Evolutionary conservation across 2,888 invertebrate genomes (phyloP).

Genomic region (Tridacna crocea): DNA sequence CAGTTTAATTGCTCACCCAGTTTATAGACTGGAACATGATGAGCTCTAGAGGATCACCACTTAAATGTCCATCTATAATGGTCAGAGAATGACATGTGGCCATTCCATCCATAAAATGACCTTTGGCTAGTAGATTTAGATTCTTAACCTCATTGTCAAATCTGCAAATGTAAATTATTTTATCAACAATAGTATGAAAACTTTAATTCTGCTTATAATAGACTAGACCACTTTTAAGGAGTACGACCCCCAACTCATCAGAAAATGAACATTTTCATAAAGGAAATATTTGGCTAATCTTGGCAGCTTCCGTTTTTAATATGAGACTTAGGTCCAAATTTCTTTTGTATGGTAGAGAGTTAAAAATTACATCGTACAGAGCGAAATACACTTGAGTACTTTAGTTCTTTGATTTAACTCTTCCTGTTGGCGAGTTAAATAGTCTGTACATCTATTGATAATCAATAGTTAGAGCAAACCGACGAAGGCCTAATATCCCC

Average conservation of each 20-base stretch:
- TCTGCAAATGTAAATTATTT: constrained; percentile 47
- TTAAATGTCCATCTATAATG: constrained; percentile 83
- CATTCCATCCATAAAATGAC: constrained; percentile 82
- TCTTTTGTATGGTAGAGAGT: too few species aligned
- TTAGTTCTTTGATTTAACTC: too few species aligned
- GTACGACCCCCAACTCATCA: too few species aligned
- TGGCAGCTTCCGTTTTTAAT: not conserved
- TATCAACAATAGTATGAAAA: not conserved
- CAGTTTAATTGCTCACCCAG: constrained; percentile 79
- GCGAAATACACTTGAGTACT: too few species aligned
- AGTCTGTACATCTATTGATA: too few species aligned
- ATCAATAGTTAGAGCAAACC: too few species aligned
- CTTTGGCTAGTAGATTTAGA: constrained; percentile 62
- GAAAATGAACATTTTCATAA: too few species aligned
- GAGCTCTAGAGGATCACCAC: constrained; percentile 85
- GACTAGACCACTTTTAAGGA: not conserved
- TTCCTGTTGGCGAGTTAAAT: too few species aligned
- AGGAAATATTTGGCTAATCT: not conserved
- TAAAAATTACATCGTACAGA: too few species aligned
- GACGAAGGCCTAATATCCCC: too few species aligned
- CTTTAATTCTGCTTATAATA: not conserved
- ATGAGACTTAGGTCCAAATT: too few species aligned
- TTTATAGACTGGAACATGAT: constrained; percentile 85
- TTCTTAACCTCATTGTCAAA: constrained; percentile 69
- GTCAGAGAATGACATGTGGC: constrained; percentile 85